Conservation (phyloP, 2,888 invertebrate genomes). For the Perizoma affinitatum region DNA sequence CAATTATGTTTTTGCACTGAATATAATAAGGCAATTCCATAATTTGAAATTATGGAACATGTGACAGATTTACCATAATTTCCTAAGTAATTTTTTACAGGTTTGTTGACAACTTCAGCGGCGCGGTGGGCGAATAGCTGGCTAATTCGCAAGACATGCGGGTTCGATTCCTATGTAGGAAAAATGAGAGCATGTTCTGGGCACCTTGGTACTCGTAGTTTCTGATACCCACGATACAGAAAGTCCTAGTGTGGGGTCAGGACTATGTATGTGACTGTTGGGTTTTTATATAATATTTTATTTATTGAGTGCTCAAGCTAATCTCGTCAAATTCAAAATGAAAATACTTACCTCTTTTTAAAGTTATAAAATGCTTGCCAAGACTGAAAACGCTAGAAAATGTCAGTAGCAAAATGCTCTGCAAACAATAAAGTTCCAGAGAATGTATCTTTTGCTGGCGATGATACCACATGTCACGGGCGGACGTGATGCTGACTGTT, state of each 20-base stretch:
- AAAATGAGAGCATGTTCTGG: too few species aligned
- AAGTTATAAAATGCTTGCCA: not conserved
- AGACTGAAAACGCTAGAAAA: constrained; percentile 7
- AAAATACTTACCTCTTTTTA: not conserved
- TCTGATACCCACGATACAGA: too few species aligned
- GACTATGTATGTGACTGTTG: too few species aligned
- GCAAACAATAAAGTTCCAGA: constrained; percentile 33
- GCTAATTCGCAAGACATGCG: too few species aligned
- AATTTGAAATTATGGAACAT: constrained; percentile 42
- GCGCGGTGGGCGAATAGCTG: too few species aligned
- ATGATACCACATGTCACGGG: constrained; percentile 54
- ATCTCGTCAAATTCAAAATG: not conserved
- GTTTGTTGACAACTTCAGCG: too few species aligned
- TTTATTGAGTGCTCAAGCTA: too few species aligned
- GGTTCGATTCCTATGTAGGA: too few species aligned
- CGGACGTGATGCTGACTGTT: constrained; percentile 44
- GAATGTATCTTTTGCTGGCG: constrained; percentile 47
- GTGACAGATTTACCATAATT: constrained; percentile 10
- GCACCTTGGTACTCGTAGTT: too few species aligned
- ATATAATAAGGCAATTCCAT: constrained; percentile 57
- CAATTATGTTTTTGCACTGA: constrained; percentile 54
- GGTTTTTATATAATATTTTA: too few species aligned
- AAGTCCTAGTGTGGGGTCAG: too few species aligned
- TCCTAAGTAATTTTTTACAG: not conserved
- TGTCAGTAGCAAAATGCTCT: constrained; percentile 33